Percentiles rank a stretch among this genome's conserved stretches.
These are phyloP conservation scores for Notarius quadriscutis DNA, from an alignment of 2,113 vertebrate genomes.

Conservation along the genomic window DNA sequence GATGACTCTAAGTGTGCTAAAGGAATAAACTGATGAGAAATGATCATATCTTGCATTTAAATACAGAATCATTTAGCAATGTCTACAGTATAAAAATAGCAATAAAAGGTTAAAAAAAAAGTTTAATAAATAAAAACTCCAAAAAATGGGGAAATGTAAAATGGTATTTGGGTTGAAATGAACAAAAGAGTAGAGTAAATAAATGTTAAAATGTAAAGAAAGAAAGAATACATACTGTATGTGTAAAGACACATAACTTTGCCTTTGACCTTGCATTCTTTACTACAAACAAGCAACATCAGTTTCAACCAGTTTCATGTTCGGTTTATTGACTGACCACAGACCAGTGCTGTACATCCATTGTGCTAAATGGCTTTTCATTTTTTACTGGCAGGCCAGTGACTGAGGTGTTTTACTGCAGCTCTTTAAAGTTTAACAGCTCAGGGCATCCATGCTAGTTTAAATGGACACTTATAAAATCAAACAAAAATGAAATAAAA, in stretches of 20 bases:
- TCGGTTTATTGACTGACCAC: conserved; percentile 74
- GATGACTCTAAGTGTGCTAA: conserved; percentile 47
- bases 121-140: not conserved
- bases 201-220: not conserved
- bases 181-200: not conserved
- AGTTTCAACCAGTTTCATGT: conserved; percentile 58
- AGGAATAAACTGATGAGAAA: conserved; percentile 29
- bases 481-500: conserved; percentile 64
- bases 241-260: conserved; percentile 26
- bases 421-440: conserved; percentile 71
- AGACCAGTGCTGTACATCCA: conserved; percentile 55
- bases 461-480: conserved; percentile 65
- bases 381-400: conserved; percentile 69
- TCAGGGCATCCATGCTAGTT: conserved; percentile 56
- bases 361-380: conserved; percentile 69
- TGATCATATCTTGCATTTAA: conserved; percentile 19
- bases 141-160: not conserved
- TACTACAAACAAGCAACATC: conserved; percentile 46
- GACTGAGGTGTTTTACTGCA: conserved; percentile 58
- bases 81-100: not conserved
- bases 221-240: not conserved
- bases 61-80: conserved; percentile 1
- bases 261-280: conserved; percentile 64
- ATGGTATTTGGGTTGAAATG: not conserved
- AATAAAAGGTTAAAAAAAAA: not conserved